Evolutionary conservation across 2,113 vertebrate species (phyloP).

Genomic region (Cisticola juncidis): DNA sequence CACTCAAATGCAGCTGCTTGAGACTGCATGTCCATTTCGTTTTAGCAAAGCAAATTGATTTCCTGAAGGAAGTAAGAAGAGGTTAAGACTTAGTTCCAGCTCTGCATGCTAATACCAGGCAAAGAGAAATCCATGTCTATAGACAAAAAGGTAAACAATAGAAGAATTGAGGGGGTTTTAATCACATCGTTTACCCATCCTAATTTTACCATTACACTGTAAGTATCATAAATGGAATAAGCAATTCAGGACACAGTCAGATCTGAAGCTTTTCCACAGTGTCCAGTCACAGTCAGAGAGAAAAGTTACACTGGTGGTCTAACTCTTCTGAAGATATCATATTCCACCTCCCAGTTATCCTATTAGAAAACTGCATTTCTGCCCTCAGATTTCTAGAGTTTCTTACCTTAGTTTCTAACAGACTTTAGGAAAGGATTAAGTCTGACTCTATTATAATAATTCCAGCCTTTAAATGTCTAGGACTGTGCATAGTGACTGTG

Average conservation of each 20-base stretch:
- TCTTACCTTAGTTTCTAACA: background rate
- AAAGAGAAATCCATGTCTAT: background rate
- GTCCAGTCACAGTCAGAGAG: background rate
- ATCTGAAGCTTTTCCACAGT: background rate
- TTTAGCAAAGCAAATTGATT: constrained; percentile 9
- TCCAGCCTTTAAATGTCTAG: background rate
- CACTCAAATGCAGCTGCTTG: background rate
- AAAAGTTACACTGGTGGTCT: background rate
- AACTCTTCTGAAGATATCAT: background rate
- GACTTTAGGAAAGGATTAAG: background rate
- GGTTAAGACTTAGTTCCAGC: background rate
- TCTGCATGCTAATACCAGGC: background rate
- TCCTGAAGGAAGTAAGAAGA: background rate
- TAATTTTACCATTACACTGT: background rate
- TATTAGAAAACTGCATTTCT: background rate
- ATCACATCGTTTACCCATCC: background rate
- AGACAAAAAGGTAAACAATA: background rate
- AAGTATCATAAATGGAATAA: background rate
- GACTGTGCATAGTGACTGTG: background rate
- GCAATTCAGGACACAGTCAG: background rate
- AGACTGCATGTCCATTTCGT: background rate
- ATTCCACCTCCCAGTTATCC: background rate
- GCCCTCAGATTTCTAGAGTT: background rate
- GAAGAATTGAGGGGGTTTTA: background rate
- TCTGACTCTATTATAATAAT: background rate